A percentile compares a stretch with the other conserved stretches of the same genome.
Conservation (phyloP, 2,797 vertebrate species). For the Diplodus puntazzo region DNA sequence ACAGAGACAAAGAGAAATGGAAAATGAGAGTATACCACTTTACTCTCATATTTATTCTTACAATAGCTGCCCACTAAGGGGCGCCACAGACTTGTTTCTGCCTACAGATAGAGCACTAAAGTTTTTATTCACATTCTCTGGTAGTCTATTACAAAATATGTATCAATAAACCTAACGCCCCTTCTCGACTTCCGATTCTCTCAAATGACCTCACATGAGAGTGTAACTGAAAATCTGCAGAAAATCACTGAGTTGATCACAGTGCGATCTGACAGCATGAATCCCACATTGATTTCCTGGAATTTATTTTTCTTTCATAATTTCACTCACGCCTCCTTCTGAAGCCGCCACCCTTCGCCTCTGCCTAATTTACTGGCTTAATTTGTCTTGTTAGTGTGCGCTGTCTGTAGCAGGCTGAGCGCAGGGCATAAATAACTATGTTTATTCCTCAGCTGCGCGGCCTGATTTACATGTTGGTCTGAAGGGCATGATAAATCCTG, state of each 20-base stretch:
- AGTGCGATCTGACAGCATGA: background rate
- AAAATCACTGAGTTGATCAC: background rate
- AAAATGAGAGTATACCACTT: no score
- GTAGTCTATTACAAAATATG: background rate
- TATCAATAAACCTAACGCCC: background rate
- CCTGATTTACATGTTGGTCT: slow-evolving; percentile 37
- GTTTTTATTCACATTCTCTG: background rate
- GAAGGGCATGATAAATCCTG: slow-evolving; percentile 33
- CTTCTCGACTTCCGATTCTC: background rate
- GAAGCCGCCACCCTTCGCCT: slow-evolving; percentile 18
- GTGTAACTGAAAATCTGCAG: background rate
- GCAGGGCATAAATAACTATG: slow-evolving; percentile 33
- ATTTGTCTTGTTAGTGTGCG: slow-evolving; percentile 44
- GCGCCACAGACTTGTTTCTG: slow-evolving; percentile 42
- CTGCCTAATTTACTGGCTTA: slow-evolving; percentile 38
- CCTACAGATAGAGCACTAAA: background rate
- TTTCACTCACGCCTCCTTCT: background rate
- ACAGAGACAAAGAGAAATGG: background rate
- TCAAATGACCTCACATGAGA: background rate
- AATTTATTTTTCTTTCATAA: background rate
- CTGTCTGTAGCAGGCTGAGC: slow-evolving; percentile 36
- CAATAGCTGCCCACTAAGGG: slow-evolving; percentile 63
- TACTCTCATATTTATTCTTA: no score
- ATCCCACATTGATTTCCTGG: background rate
- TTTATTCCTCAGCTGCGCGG: slow-evolving; percentile 25